Conservation (phyloP, 2,797 vertebrate species). For the Pelobates cultripes region DNA sequence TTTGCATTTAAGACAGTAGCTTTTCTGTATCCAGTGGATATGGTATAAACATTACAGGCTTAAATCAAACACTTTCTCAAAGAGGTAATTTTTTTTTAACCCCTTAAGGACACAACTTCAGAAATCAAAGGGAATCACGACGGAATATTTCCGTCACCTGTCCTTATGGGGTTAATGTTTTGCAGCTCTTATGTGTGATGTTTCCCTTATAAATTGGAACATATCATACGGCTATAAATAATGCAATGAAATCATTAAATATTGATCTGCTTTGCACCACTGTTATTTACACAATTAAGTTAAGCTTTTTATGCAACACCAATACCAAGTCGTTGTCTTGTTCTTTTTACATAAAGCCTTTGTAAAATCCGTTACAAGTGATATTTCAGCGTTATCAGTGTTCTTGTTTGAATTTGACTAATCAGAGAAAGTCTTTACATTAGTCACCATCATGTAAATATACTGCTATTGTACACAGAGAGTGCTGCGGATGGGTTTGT, state of each 20-base stretch:
- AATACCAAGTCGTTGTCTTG: constrained; percentile 20
- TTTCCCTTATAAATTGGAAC: constrained; percentile 62
- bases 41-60: constrained; percentile 54
- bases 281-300: constrained; percentile 64
- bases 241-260: constrained; percentile 75
- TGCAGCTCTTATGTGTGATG: constrained; percentile 55
- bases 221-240: constrained; percentile 73
- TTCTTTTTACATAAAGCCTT: constrained; percentile 54
- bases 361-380: constrained; percentile 56
- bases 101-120: too few species aligned
- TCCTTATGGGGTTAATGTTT: constrained; percentile 34
- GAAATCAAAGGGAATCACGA: too few species aligned
- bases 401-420: constrained; percentile 5
- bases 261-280: constrained; percentile 75
- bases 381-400: constrained; percentile 49
- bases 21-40: constrained; percentile 28
- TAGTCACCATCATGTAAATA: not conserved
- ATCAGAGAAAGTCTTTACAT: constrained; percentile 18
- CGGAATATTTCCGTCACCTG: too few species aligned
- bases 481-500: too few species aligned
- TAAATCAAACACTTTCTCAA: constrained; percentile 58
- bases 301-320: constrained; percentile 56
- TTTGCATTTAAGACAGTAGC: not conserved
- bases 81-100: constrained; percentile 61
- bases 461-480: constrained; percentile 21